phyloP scores from a whole-genome alignment of 2,888 invertebrate species.

The Mamestra brassicae region DNA sequence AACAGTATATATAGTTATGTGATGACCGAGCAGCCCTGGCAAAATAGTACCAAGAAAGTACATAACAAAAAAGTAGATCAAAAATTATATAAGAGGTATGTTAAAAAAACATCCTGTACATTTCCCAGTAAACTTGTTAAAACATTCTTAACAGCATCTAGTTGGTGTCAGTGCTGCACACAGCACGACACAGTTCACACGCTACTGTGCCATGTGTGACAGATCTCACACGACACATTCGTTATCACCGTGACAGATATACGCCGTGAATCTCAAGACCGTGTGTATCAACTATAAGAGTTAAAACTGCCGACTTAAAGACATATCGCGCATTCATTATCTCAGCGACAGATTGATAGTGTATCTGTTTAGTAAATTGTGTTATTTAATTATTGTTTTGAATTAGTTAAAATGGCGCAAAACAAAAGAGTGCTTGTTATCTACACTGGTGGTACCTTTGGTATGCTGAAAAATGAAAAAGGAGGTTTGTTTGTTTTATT shows the following conservation, averaged over 20 bases:
- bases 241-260: slow-evolving; percentile 23
- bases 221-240: slow-evolving; percentile 1
- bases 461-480: slow-evolving; percentile 96
- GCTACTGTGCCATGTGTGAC: slow-evolving; percentile 12
- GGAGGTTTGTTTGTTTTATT: slow-evolving; percentile 91
- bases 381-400: background rate
- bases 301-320: background rate
- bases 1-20: no score
- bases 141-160: slow-evolving; percentile 19
- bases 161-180: slow-evolving; percentile 32
- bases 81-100: no score
- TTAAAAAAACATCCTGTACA: no score
- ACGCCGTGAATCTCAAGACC: slow-evolving; percentile 12
- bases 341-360: slow-evolving; percentile 13
- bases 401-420: slow-evolving; percentile 71
- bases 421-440: slow-evolving; percentile 86
- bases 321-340: slow-evolving; percentile 20
- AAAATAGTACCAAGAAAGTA: no score
- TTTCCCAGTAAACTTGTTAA: background rate
- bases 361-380: background rate
- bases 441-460: slow-evolving; percentile 99
- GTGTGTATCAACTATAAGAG: slow-evolving; percentile 18
- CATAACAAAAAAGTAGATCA: no score
- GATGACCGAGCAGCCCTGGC: no score
- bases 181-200: slow-evolving; percentile 41